A percentile compares a stretch with the other conserved stretches of the same genome.
Conservation (phyloP, 2,797 vertebrate genomes). For the Mormyrus hasselquistii region DNA sequence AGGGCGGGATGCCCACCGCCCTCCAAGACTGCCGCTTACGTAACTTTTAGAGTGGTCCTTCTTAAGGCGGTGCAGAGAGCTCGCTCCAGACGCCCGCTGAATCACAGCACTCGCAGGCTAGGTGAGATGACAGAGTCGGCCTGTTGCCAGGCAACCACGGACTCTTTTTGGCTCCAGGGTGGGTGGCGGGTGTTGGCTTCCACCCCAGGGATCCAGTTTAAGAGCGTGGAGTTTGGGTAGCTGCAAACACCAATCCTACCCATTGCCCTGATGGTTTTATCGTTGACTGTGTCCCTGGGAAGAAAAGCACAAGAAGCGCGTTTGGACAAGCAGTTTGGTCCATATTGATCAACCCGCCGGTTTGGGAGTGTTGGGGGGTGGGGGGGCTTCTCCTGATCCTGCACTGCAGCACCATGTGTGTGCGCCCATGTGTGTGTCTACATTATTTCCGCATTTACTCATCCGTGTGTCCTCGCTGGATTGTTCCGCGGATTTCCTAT, state of each 20-base stretch:
- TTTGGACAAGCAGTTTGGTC: neutral
- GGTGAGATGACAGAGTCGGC: slow-evolving; percentile 28
- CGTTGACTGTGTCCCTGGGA: slow-evolving; percentile 31
- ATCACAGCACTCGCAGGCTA: slow-evolving; percentile 22
- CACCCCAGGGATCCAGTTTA: slow-evolving; percentile 33
- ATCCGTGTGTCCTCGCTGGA: neutral
- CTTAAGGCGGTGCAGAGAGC: neutral
- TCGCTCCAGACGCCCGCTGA: slow-evolving; percentile 25
- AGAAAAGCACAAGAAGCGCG: slow-evolving; percentile 24
- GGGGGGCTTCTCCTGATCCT: neutral
- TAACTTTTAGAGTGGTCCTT: slow-evolving; percentile 5
- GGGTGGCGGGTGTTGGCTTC: slow-evolving; percentile 33
- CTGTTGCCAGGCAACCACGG: slow-evolving; percentile 44
- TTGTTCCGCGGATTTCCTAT: neutral
- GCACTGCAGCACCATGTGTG: neutral
- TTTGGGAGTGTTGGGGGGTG: neutral
- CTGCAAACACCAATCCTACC: slow-evolving; percentile 20
- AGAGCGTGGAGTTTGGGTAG: slow-evolving; percentile 36
- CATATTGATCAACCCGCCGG: neutral
- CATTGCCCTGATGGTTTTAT: slow-evolving; percentile 30
- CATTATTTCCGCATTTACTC: neutral
- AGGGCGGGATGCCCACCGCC: neutral
- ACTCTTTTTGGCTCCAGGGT: slow-evolving; percentile 19
- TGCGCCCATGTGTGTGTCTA: neutral
- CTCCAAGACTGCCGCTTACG: neutral